Evolutionary conservation across 2,113 vertebrate species (phyloP).

Genomic region (Sander lucioperca): DNA sequence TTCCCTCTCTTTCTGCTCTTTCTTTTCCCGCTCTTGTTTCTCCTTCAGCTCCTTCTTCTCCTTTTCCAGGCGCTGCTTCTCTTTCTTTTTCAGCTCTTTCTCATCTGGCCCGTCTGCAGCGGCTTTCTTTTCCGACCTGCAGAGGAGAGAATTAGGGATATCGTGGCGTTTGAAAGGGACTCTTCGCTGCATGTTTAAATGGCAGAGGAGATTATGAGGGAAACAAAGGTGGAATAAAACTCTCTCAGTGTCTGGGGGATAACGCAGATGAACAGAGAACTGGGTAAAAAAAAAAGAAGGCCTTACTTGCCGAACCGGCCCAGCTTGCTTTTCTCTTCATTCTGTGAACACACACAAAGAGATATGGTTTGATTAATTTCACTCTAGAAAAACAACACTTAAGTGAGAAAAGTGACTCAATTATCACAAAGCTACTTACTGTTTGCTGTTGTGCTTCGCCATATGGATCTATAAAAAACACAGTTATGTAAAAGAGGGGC

Average conservation of each 20-base stretch:
- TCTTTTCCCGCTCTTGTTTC: slow-evolving; percentile 74
- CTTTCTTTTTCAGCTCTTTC: slow-evolving; percentile 83
- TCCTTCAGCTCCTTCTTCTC: slow-evolving; percentile 82
- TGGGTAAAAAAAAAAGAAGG: slow-evolving; percentile 12
- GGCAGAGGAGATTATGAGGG: neutral
- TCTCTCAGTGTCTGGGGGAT: neutral
- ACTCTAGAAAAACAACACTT: neutral
- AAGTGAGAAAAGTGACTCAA: neutral
- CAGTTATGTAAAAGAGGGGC: neutral
- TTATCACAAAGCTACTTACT: slow-evolving; percentile 54
- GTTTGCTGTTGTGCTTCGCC: slow-evolving; percentile 43
- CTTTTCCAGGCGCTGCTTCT: slow-evolving; percentile 81
- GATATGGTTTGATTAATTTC: slow-evolving; percentile 18
- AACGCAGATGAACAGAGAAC: neutral
- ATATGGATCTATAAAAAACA: slow-evolving; percentile 81
- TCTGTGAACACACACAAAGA: slow-evolving; percentile 67
- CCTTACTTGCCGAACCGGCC: slow-evolving; percentile 78
- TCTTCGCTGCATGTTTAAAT: slow-evolving; percentile 3
- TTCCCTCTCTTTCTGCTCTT: slow-evolving; percentile 77
- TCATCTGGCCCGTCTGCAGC: slow-evolving; percentile 64
- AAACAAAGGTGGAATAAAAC: slow-evolving; percentile 9
- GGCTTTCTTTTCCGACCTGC: slow-evolving; percentile 73
- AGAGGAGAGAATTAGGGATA: neutral
- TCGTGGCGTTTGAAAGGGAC: neutral
- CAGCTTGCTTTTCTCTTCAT: slow-evolving; percentile 65